These are phyloP conservation scores for Lutjanus argentimaculatus DNA, from an alignment of 2,797 vertebrate species.

Conservation along the genomic window DNA sequence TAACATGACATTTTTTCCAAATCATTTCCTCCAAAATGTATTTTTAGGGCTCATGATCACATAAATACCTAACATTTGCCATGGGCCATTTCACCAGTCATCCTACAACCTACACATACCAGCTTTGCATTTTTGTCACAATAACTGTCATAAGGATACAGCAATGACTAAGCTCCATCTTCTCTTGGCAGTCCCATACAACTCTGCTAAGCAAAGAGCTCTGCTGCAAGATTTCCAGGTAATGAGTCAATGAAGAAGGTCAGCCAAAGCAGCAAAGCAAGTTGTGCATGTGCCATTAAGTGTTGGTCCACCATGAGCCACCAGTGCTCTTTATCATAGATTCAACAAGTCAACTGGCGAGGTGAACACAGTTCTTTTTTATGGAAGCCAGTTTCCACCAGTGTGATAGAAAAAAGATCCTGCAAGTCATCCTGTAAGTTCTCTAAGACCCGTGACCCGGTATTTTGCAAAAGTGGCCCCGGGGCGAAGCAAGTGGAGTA, in stretches of 20 bases:
- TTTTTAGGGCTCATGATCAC: not conserved
- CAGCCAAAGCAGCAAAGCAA: not conserved
- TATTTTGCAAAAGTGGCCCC: no score
- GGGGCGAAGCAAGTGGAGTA: no score
- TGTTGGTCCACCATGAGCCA: not conserved
- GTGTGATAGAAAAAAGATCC: no score
- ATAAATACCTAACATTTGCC: not conserved
- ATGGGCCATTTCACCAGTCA: not conserved
- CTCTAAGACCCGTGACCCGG: no score
- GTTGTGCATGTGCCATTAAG: not conserved
- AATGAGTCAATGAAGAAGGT: not conserved
- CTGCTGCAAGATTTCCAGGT: no score
- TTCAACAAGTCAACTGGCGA: not conserved
- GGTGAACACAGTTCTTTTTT: not conserved
- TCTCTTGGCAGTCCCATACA: not conserved
- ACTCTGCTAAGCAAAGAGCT: not conserved
- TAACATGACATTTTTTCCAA: not conserved
- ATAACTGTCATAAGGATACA: not conserved
- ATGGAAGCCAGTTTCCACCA: no score
- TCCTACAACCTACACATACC: not conserved
- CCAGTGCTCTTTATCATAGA: not conserved
- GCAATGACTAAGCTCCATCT: not conserved
- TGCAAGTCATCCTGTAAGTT: no score
- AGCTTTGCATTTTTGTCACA: not conserved
- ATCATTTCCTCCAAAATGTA: not conserved